phyloP scores from a whole-genome alignment of 2,888 invertebrate species.

The Gandaritis pyraliata region DNA sequence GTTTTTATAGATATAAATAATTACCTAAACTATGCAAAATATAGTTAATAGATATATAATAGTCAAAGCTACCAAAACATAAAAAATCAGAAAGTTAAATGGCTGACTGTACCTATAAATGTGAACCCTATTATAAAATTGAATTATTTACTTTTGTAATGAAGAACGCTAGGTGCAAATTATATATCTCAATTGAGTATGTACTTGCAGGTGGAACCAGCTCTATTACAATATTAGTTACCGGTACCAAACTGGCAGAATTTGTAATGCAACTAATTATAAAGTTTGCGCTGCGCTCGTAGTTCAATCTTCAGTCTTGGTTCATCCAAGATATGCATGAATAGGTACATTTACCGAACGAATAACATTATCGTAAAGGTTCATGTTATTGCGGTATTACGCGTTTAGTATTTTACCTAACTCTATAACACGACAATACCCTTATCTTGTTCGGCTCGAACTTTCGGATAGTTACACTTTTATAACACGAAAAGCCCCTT shows the following conservation, averaged over 20 bases:
- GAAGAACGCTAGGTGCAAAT: too few species aligned
- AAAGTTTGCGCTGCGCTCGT: conserved; percentile 16
- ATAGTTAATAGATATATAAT: too few species aligned
- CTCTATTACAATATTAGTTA: conserved; percentile 4
- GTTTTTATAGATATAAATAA: too few species aligned
- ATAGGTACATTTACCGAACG: conserved; percentile 52
- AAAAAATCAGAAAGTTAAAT: too few species aligned
- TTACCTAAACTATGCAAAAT: too few species aligned
- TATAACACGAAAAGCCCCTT: conserved; percentile 33
- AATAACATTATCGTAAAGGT: conserved; percentile 65
- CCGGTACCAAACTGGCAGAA: conserved; percentile 33
- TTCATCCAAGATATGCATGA: conserved; percentile 51
- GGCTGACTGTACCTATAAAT: too few species aligned
- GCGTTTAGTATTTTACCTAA: conserved; percentile 56
- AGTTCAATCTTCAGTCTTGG: conserved; percentile 34
- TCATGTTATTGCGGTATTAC: conserved; percentile 64
- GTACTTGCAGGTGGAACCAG: too few species aligned
- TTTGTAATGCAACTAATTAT: conserved; percentile 27
- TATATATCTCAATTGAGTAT: too few species aligned
- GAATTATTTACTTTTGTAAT: too few species aligned
- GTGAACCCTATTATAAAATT: too few species aligned
- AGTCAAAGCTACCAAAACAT: too few species aligned
- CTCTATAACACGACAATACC: conserved; percentile 52
- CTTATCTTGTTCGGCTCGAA: conserved; percentile 49
- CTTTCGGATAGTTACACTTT: conserved; percentile 38